A percentile compares a stretch with the other conserved stretches of the same genome.
Conservation (phyloP, 2,113 vertebrate species). For the Python bivittatus region DNA sequence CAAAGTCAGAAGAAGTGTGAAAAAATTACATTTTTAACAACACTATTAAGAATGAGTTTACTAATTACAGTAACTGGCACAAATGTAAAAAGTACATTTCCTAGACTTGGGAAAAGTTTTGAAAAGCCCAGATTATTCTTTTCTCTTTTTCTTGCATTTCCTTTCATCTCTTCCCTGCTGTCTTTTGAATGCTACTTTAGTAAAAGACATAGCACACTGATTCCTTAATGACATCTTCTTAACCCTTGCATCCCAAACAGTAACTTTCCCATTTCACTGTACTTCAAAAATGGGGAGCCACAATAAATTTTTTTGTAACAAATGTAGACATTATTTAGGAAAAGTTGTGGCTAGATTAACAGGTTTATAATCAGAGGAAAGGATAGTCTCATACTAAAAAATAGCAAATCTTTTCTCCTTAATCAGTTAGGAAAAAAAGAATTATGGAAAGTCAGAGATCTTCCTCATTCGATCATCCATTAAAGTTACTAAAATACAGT, state of each 20-base stretch:
- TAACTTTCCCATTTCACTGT: slow-evolving; percentile 31
- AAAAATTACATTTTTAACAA: slow-evolving; percentile 77
- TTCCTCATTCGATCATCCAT: slow-evolving; percentile 34
- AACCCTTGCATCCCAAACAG: slow-evolving; percentile 47
- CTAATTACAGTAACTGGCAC: slow-evolving; percentile 78
- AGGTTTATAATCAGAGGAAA: slow-evolving; percentile 48
- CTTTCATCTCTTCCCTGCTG: slow-evolving; percentile 45
- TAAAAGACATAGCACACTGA: slow-evolving; percentile 51
- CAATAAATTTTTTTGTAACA: slow-evolving; percentile 39
- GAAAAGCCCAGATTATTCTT: slow-evolving; percentile 48
- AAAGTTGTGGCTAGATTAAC: slow-evolving; percentile 36
- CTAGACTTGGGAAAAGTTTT: slow-evolving; percentile 68
- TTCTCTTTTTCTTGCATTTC: slow-evolving; percentile 31
- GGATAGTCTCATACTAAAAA: slow-evolving; percentile 41
- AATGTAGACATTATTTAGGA: slow-evolving; percentile 25
- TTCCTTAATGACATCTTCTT: slow-evolving; percentile 53
- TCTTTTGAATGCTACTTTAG: slow-evolving; percentile 45
- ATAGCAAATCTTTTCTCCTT: slow-evolving; percentile 33
- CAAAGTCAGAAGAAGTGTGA: slow-evolving; percentile 82
- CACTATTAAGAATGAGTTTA: slow-evolving; percentile 78
- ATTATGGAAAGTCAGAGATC: slow-evolving; percentile 21
- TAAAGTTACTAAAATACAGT: slow-evolving; percentile 34
- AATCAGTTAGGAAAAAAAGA: neutral
- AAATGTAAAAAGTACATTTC: slow-evolving; percentile 73
- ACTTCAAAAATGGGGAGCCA: slow-evolving; percentile 3